Percentiles rank a stretch among this genome's conserved stretches.
These are phyloP conservation scores for Accipiter virgatus DNA, from an alignment of 2,113 vertebrate species.

Conservation along the genomic window DNA sequence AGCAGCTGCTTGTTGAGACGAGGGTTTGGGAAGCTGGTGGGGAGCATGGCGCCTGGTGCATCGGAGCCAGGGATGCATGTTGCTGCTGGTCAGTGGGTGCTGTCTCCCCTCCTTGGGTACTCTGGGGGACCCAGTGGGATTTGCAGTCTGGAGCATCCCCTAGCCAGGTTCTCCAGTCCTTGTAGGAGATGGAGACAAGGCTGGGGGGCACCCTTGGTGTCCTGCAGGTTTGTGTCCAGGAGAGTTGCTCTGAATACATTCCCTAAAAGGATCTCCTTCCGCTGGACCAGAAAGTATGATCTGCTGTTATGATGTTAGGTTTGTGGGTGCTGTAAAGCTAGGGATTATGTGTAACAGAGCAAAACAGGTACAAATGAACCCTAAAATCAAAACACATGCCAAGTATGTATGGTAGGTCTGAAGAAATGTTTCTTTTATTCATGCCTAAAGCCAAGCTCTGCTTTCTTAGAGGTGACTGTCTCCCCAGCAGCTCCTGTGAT, in stretches of 20 bases:
- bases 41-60: accelerated
- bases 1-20: accelerated
- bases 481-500: not conserved
- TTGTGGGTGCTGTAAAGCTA: not conserved
- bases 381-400: not conserved
- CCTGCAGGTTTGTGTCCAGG: not conserved
- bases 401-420: accelerated
- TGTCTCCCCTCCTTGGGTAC: not conserved
- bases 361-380: not conserved
- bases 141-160: not conserved
- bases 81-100: not conserved
- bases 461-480: not conserved
- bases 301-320: not conserved
- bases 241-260: not conserved
- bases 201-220: not conserved
- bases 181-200: not conserved
- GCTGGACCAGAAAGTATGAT: not conserved
- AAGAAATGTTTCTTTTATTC: not conserved
- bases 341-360: not conserved
- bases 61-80: accelerated
- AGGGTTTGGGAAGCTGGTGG: not conserved
- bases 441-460: not conserved
- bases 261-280: not conserved
- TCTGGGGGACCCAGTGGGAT: too few relatives aligned
- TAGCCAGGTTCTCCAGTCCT: not conserved